Evolutionary conservation across 2,113 vertebrate genomes (phyloP).

Genomic region (Ceyx cyanopectus): DNA sequence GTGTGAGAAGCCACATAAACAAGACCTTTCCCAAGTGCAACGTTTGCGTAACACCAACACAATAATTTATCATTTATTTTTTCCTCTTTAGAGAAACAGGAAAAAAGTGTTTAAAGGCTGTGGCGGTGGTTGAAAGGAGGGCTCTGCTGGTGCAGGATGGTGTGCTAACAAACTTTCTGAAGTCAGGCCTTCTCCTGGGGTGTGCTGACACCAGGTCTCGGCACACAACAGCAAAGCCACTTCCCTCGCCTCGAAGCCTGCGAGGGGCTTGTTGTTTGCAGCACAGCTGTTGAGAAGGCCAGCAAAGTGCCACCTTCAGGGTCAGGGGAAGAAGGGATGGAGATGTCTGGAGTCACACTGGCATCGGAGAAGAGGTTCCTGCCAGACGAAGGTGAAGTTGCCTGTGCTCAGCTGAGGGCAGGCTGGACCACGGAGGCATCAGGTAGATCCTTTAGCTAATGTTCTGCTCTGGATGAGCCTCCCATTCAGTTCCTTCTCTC

Average conservation of each 20-base stretch:
- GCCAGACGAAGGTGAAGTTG: neutral
- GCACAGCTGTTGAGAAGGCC: neutral
- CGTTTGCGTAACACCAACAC: neutral
- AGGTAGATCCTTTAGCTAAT: neutral
- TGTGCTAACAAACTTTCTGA: neutral
- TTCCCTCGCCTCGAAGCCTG: neutral
- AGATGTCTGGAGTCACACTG: neutral
- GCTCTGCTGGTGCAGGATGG: neutral
- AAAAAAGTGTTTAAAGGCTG: conserved; percentile 36
- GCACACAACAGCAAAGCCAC: accelerated
- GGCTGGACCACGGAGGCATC: neutral
- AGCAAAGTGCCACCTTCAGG: neutral
- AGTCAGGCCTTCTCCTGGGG: neutral
- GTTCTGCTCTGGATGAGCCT: neutral
- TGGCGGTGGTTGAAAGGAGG: neutral
- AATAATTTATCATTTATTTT: conserved; percentile 49
- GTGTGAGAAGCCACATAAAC: neutral
- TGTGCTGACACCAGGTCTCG: neutral
- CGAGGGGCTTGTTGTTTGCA: neutral
- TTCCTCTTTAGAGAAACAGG: conserved; percentile 47
- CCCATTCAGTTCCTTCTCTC: neutral
- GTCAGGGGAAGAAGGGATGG: neutral
- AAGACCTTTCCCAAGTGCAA: conserved; percentile 9
- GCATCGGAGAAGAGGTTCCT: neutral
- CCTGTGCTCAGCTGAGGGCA: neutral